A percentile compares a stretch with the other conserved stretches of the same genome.
Conservation (phyloP, 1,140 invertebrate species). For the Drosophila repletoides region DNA sequence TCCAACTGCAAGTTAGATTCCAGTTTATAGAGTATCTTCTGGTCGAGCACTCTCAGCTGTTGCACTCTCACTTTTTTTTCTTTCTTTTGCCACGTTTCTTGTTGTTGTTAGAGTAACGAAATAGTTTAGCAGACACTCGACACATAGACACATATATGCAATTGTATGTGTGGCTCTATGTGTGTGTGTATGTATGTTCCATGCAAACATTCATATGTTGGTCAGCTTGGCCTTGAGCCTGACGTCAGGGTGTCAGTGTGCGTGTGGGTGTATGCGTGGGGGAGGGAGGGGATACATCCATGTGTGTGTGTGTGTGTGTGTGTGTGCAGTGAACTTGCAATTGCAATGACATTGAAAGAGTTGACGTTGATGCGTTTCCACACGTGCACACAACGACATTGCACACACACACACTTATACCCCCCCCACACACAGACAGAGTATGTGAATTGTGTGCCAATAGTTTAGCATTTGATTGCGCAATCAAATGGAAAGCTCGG, state of each 20-base stretch:
- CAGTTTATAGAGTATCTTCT: no score
- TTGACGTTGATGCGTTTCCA: constrained; percentile 45
- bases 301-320: constrained; percentile 5
- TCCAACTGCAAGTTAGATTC: no score
- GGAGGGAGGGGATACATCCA: no score
- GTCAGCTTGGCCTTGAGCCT: constrained; percentile 66
- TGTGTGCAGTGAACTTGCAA: constrained; percentile 42
- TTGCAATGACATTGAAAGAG: constrained; percentile 74
- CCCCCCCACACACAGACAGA: neutral
- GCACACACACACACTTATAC: neutral
- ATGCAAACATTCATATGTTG: constrained; percentile 49
- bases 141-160: constrained; percentile 3
- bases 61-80: no score
- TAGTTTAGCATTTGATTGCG: constrained; percentile 41
- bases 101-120: constrained; percentile 6
- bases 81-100: no score
- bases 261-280: neutral
- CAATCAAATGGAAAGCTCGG: constrained; percentile 38
- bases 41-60: no score
- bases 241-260: constrained; percentile 3
- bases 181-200: constrained; percentile 7
- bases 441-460: neutral
- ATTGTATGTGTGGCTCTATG: constrained; percentile 7
- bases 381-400: neutral
- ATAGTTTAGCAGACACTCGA: neutral